Base-by-base conservation (phyloP, 2,888 invertebrate species). In the Hyposoter didymator region DNA sequence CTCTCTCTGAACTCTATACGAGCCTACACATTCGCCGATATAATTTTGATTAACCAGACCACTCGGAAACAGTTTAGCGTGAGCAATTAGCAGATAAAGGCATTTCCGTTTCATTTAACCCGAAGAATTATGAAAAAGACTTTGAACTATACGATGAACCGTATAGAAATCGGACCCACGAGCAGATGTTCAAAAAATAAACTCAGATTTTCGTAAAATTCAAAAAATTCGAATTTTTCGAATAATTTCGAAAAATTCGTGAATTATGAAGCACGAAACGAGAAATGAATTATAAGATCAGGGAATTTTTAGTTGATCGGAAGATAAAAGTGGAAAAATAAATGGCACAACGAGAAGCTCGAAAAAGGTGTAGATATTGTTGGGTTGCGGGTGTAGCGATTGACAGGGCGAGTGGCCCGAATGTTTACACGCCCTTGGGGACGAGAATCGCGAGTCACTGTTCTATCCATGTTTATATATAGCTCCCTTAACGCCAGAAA, bases 381-480 rank as follows among this genome's bases (percentile, higher is more conserved):
- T 69, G n/a, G 73, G 22, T 1, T 14, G 70, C 49, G 12, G 35
- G 35, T 4, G 62, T 70, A 81, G 28, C 90, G 91, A 92, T 92
- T 91, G 93, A 92, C 91, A 88, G 88, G 88, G 86, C 88, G 90
- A 92, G 90, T 88, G 88, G 88, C 88, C 89, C 84, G 88, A 88
- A 88, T 92, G 92, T 93, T 93, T 92, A 92, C 92, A 92, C 89
- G 90, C 87, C 91, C 91, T 91, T 87, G 79, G 92, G 90, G 92
- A 89, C 88, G 47, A 76, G 82, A 85, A 88, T 85, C 89, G 84
- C 85, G 84, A 78, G 78, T 79, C 80, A 82, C 70, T 66, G 62
- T 70, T 35, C 59, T 62, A 66, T 64, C 64, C 39, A 67, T 66
- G 52, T 66, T 22, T 62, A 35, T 52, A 52, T 67, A 62, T 45